These are phyloP conservation scores for Xenentodon cancila DNA, from an alignment of 2,797 vertebrate genomes.

Conservation along the genomic window DNA sequence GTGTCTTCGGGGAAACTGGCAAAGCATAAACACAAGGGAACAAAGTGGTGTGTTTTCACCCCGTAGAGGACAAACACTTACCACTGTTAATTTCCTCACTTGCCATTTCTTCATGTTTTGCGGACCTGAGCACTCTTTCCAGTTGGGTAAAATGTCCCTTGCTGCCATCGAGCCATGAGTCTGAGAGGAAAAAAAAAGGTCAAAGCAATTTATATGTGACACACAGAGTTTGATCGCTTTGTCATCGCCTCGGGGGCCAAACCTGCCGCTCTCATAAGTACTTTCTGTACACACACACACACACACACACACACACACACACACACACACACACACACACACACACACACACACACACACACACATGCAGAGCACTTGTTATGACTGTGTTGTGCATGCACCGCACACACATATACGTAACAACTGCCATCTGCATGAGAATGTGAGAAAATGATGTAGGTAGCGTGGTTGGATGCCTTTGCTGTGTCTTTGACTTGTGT, in stretches of 20 bases:
- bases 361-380: not conserved
- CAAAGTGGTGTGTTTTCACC: constrained; percentile 64
- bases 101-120: constrained; percentile 77
- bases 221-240: constrained; percentile 85
- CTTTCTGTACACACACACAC: constrained; percentile 6
- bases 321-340: constrained; percentile 1
- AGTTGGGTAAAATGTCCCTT: constrained; percentile 83
- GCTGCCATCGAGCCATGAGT: constrained; percentile 79
- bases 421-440: constrained; percentile 56
- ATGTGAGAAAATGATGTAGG: constrained; percentile 39
- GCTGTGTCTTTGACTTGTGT: constrained; percentile 48
- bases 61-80: constrained; percentile 77
- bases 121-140: constrained; percentile 83
- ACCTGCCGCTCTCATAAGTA: constrained; percentile 69
- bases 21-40: constrained; percentile 68
- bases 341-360: constrained; percentile 1
- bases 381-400: not conserved
- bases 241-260: constrained; percentile 82
- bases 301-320: not conserved
- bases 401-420: constrained; percentile 11
- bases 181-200: constrained; percentile 81
- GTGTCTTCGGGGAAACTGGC: constrained; percentile 65
- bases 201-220: constrained; percentile 90
- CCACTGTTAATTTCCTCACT: constrained; percentile 76
- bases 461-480: constrained; percentile 47